Evolutionary conservation across 2,797 vertebrate genomes (phyloP).

Genomic region (Lateolabrax maculatus): DNA sequence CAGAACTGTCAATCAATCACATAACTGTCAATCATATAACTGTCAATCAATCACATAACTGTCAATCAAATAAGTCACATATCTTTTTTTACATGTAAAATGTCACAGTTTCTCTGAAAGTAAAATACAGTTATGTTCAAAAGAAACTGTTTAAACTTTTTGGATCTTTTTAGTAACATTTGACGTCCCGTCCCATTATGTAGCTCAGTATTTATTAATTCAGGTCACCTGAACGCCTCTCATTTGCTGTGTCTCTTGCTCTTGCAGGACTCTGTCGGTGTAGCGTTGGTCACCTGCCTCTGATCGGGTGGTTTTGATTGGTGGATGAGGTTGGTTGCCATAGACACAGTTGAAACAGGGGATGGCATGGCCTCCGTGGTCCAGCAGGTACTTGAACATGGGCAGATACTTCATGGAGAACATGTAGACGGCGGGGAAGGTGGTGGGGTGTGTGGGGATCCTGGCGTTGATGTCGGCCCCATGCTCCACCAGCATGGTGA

Average conservation of each 20-base stretch:
- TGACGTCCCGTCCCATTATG: fast-evolving
- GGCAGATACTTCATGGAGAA: constrained; percentile 93
- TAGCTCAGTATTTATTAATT: background rate
- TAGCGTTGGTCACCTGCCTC: constrained; percentile 35
- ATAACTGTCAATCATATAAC: background rate
- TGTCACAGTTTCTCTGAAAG: background rate
- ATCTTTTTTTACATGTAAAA: background rate
- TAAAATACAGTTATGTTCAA: background rate
- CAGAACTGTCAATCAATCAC: constrained; percentile 88
- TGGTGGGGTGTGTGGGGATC: constrained; percentile 90
- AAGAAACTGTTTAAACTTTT: background rate
- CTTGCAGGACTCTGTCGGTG: background rate
- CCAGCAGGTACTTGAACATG: constrained; percentile 93
- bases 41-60: background rate
- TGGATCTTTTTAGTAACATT: background rate
- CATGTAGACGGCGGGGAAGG: constrained; percentile 94
- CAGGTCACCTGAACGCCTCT: constrained; percentile 67
- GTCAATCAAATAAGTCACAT: background rate
- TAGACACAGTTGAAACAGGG: constrained; percentile 92
- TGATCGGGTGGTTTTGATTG: constrained; percentile 65
- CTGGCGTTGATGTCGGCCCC: constrained; percentile 91
- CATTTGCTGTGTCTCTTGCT: background rate
- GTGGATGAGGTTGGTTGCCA: constrained; percentile 88
- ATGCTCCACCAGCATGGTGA: constrained; percentile 90
- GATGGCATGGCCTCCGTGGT: constrained; percentile 89